Evolutionary conservation across 1,140 invertebrate species (phyloP), one percentile per base, ranked within the genome.

Genomic region (Carcinoscorpius rotundicauda): DNA sequence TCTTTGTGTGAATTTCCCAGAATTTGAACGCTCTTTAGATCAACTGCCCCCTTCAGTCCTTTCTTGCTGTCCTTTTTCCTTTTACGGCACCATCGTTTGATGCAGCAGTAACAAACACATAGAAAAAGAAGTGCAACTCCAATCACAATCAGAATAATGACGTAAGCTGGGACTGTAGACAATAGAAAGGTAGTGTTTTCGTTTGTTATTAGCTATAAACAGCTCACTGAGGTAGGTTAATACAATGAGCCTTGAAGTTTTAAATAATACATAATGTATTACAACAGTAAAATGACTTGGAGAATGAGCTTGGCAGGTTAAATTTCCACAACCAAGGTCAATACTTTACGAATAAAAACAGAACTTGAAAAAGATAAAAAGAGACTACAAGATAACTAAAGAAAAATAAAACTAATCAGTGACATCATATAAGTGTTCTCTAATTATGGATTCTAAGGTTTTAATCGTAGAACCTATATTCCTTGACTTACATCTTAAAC

Each of bases 1-100:
- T 98, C 94, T 79, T 98, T 97, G 81, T 93, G 95, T 57, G 93
- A 89, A 73, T 91, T 93, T 73, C 94, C 93, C 62, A 98, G 81
- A 52, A 97, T 82, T 74, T 96, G 91, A 70, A 98, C 93, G 73
- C 91, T 92, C 81, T 97, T 97, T 68, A 98, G 81, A 78, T 98
- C 94, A 69, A 97, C 93, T 62, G 84, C 84, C 65, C 92, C 93
- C 77, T 97, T 96, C 78, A 91, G 84, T 58, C 93, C 93, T 79
- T 97, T 96, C 77, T 95, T 95, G 72, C 89, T 91, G 81, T 95
- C 93, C 83, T 96, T 95, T 81, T 90, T 91, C 71, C 91, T 85
- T 75, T 94, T 94, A 75, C 90, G 86, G 82, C 90, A 94, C 79
- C 92, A 97, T 83, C 92, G 83, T 77, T 91, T 85, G 80, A 97